Evolutionary conservation across 2,113 vertebrate species (phyloP), one percentile per base, ranked within the genome.

Genomic region (Callospermophilus lateralis): DNA sequence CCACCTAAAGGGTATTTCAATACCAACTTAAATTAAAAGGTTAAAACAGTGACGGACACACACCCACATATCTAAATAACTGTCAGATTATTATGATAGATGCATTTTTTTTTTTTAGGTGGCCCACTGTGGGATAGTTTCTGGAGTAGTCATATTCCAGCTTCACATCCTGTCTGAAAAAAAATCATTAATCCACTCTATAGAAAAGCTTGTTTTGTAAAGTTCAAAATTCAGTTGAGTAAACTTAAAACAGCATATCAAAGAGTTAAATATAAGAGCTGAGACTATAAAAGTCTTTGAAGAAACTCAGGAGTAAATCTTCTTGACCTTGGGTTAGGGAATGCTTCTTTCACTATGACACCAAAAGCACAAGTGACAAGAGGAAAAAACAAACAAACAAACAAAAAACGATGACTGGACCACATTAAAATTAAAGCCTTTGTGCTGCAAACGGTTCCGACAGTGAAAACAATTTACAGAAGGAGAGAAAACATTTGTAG

Each of bases 1-100:
- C 98, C 98, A 98, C 97, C 98, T 98, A 98, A 98, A 95, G 98
- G 48, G 68, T 97, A 92, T 87, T 77, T 93, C 37, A 86, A 88
- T 77, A 97, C 51, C 89, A 93, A 87, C 11, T 96, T 76, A 92
- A 96, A 90, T 42, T 15, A 85, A 0, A 10, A 78, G 53, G 37
- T 77, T 58, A 74, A 92, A 93, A 61, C 22, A 10, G 65, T 11
- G 48, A 32, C 1, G 0, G 37, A 76, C 15, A 6, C 1, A 32
- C 3, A 6, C 24, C 20, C 6, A 51, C 9, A 55, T 4, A 37
- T 55, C n/a, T n/a, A 77, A 15, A 61, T 32, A 88, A 37, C 30
- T n/a, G 32, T 34, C 16, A 45, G 19, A 51, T 8, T 30, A 15
- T 83, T 77, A n/a, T 0, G 55, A 79, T 7, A 51, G 34, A 74